A percentile compares a stretch with the other conserved stretches of the same genome.
phyloP scores from a whole-genome alignment of 2,797 vertebrate genomes.

The Mus spretus region DNA sequence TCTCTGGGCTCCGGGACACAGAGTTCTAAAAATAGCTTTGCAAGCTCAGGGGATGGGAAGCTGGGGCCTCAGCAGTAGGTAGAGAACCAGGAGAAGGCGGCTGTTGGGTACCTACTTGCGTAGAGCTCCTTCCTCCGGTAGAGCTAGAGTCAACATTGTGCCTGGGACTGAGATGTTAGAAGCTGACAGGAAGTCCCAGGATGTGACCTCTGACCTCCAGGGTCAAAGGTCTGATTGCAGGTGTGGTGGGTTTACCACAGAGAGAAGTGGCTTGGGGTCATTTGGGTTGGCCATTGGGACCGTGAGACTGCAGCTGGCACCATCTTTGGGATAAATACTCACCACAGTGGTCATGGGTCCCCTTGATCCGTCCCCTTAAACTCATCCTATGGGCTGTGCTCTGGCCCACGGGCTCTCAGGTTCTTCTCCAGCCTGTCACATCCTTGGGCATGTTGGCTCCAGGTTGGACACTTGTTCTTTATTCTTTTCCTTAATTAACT shows the following conservation, averaged over 20 bases:
- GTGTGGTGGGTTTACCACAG: not conserved
- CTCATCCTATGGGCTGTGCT: rapidly evolving
- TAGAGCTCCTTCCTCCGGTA: not conserved
- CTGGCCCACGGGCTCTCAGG: rapidly evolving
- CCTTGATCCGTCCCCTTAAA: too few species aligned
- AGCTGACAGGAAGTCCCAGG: not conserved
- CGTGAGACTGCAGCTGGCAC: rapidly evolving
- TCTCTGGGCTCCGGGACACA: not conserved
- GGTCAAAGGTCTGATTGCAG: not conserved
- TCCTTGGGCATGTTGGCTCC: not conserved
- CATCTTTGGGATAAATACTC: not conserved
- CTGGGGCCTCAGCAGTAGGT: not conserved
- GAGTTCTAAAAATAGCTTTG: not conserved
- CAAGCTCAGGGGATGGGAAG: rapidly evolving
- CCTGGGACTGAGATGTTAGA: not conserved
- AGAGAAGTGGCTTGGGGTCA: too few species aligned
- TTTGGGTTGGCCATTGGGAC: not conserved
- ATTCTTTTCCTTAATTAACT: not conserved
- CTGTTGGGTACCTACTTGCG: too few species aligned
- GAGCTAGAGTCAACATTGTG: not conserved
- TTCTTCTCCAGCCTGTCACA: not conserved
- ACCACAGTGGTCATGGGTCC: not conserved
- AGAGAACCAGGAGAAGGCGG: not conserved
- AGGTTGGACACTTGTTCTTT: not conserved
- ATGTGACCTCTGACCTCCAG: not conserved